Base-by-base conservation (phyloP, 2,113 vertebrate species). In the Morone saxatilis region DNA sequence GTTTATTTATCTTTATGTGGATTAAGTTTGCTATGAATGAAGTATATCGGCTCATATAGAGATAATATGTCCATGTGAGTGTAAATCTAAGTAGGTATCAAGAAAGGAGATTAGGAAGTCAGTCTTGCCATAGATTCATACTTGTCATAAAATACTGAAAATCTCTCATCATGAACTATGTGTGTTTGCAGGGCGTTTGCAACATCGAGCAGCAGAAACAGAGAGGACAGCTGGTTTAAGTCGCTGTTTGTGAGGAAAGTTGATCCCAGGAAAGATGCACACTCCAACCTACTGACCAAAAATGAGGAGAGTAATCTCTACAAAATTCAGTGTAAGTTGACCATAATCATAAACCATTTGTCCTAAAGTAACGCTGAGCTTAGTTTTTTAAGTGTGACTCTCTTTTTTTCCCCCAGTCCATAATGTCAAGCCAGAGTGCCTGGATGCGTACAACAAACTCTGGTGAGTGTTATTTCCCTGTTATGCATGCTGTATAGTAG, bases 341-440 rank as follows among this genome's bases (percentile, higher is more conserved):
- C 13, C 14, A 7, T 4, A 22, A 13, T 25, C 4, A 6, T 83
- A 19, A 51, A 59, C 11, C 4, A 7, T 50, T 19, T 25, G 38
- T 38, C 20, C 45, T 53, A 0, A 45, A 41, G 14, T 53, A 22
- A 53, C 40, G 0, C 16, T 40, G 11, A 66, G 13, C 9, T 60
- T 56, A 13, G 31, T 31, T 51, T 71, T 31, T 63, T n/a, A 31
- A 66, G 43, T 60, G 4, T 9, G 43, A 6, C 45, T 81, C 83
- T 93, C 86, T 78, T 97, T 97, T 31, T 31, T 31, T 31, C 31
- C 31, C n/a, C 87, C 96, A 99, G 98, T 99, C 96, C 98, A 99
- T 94, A 99, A 98, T 87, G 98, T 99, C 84, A 99, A 99, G 89
- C 98, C 98, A 20, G 98, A 99, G 91, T 99, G 95, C 94, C 96